Evolutionary conservation across 2,113 vertebrate genomes (phyloP).

Genomic region (Chaetodon trifascialis): DNA sequence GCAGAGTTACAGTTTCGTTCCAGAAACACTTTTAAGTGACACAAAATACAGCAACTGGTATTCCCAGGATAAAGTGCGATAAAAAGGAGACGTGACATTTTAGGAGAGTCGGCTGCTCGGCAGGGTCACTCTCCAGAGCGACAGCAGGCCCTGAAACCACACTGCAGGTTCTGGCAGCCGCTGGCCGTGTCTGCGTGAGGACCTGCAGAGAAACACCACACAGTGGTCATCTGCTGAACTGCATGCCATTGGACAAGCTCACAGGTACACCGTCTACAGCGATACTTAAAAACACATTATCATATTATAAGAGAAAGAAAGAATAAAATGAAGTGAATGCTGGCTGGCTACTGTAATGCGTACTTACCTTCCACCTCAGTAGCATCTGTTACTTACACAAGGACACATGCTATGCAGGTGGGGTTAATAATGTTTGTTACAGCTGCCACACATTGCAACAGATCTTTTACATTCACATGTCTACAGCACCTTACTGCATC

Average conservation of each 20-base stretch:
- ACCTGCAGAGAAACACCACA: conserved; percentile 87
- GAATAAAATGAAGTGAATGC: neutral
- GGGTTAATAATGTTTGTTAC: conserved; percentile 56
- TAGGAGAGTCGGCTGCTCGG: conserved; percentile 65
- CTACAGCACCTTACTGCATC: neutral
- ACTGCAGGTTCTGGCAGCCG: conserved; percentile 99
- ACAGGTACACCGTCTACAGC: neutral
- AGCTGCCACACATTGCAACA: conserved; percentile 24
- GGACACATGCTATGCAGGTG: conserved; percentile 59
- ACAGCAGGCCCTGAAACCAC: conserved; percentile 98
- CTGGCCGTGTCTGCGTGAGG: conserved; percentile 97
- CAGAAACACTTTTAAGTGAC: conserved; percentile 66
- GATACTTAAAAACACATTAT: neutral
- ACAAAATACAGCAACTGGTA: conserved; percentile 73
- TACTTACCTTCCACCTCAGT: conserved; percentile 75
- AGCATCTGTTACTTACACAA: conserved; percentile 58
- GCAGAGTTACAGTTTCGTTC: conserved; percentile 64
- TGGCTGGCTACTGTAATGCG: conserved; percentile 24
- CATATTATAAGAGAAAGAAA: neutral
- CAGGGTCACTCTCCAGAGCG: conserved; percentile 94
- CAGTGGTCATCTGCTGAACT: conserved; percentile 21
- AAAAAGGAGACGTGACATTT: conserved; percentile 82
- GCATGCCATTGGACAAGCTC: neutral
- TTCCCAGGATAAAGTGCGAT: conserved; percentile 93
- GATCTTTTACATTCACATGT: conserved; percentile 2